Conservation (phyloP, 2,888 invertebrate species). For the Netelia inedita region DNA sequence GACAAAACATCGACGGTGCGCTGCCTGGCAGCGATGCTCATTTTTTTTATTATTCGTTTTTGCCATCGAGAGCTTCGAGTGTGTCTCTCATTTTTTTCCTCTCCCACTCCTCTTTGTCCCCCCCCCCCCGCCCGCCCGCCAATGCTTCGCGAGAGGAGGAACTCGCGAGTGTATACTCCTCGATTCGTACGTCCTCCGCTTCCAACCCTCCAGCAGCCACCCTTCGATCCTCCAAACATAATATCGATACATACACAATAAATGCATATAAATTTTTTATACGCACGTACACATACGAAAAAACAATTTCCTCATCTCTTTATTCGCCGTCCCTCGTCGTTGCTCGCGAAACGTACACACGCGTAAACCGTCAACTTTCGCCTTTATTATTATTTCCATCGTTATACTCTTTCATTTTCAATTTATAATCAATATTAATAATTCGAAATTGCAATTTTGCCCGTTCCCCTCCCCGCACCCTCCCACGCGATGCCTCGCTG, state of each 20-base stretch:
- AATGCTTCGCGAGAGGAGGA: conserved; percentile 6
- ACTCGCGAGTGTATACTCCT: conserved; percentile 25
- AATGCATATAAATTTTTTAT: conserved; percentile 38
- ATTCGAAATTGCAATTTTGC: conserved; percentile 52
- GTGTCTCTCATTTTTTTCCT: conserved; percentile 2
- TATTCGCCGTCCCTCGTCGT: conserved; percentile 55
- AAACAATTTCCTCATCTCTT: conserved; percentile 56
- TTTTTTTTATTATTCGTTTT: conserved; percentile 15
- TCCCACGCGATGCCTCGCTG: neutral
- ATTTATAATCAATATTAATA: conserved; percentile 61
- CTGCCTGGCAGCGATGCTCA: neutral
- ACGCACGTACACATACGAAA: conserved; percentile 20
- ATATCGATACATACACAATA: conserved; percentile 41
- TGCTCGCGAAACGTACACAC: conserved; percentile 55
- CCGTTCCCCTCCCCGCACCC: neutral
- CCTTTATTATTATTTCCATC: conserved; percentile 39
- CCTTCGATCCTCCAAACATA: conserved; percentile 30
- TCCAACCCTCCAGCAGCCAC: neutral
- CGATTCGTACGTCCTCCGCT: conserved; percentile 29
- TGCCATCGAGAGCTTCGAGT: conserved; percentile 18
- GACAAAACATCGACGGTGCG: conserved; percentile 28
- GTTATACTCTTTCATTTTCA: conserved; percentile 48
- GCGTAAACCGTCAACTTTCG: conserved; percentile 20
- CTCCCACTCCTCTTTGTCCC: conserved; percentile 4
- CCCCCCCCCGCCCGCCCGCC: neutral